A percentile compares a stretch with the other conserved stretches of the same genome.
Evolutionary conservation across 2,888 invertebrate species (phyloP).

Genomic region (Macaria notata): DNA sequence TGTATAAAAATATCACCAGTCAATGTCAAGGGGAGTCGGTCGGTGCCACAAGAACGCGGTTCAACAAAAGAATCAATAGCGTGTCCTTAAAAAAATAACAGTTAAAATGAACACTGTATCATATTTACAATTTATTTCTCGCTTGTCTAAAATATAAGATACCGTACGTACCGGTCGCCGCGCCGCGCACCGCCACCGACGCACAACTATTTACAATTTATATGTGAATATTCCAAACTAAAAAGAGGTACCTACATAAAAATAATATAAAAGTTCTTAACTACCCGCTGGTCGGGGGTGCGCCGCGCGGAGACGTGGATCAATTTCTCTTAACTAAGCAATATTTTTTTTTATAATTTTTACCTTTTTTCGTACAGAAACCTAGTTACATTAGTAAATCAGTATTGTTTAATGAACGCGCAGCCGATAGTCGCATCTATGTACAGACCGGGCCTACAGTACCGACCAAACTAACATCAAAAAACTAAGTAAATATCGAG

Average conservation of each 20-base stretch:
- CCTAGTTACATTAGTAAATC: conserved; percentile 42
- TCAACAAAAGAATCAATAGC: conserved; percentile 49
- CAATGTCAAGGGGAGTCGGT: conserved; percentile 11
- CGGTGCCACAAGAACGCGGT: conserved; percentile 51
- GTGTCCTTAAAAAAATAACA: conserved; percentile 75
- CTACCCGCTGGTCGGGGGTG: conserved; percentile 27
- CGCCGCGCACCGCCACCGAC: conserved; percentile 28
- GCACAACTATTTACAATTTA: conserved; percentile 34
- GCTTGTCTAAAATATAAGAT: conserved; percentile 58
- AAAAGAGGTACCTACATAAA: conserved; percentile 30
- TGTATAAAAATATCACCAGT: conserved; percentile 30
- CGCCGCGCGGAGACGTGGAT: conserved; percentile 31
- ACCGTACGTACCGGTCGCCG: conserved; percentile 48
- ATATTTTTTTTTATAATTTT: conserved; percentile 45
- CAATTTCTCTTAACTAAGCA: conserved; percentile 38
- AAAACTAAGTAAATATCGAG: conserved; percentile 63
- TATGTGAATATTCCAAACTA: conserved; percentile 29
- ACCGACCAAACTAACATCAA: conserved; percentile 65
- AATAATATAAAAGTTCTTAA: conserved; percentile 29
- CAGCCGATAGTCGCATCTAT: conserved; percentile 9
- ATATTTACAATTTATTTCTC: conserved; percentile 68
- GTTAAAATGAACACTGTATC: conserved; percentile 71
- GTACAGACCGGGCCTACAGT: conserved; percentile 43
- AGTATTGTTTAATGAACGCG: conserved; percentile 36
- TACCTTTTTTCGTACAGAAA: conserved; percentile 42